Base-by-base conservation (phyloP, 1,140 invertebrate genomes). In the Ruditapes philippinarum region DNA sequence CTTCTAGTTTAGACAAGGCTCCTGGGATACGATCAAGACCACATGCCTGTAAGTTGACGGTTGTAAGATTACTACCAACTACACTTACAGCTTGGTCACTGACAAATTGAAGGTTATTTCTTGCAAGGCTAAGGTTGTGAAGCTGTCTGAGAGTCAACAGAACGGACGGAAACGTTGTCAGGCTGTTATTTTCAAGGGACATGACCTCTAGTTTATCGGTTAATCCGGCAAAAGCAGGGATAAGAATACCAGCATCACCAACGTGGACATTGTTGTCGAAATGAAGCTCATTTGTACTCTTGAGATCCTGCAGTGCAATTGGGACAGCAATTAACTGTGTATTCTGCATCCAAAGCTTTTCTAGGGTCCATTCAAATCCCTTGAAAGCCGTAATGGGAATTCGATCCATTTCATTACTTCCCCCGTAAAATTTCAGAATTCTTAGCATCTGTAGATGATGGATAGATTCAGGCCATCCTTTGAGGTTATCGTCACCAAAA, bases 141-240 rank as follows among this genome's bases (percentile, higher is more conserved):
- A 88, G 40, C 11, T 60, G 33, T 0, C 0, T 11, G 19, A 88
- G 74, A 14, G 86, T 88, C 19, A 57, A 11, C n/a, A 88, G 51
- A 36, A 88, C 78, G 9, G 76, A 33, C 25, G 86, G 86, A n/a
- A 88, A 80, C 7, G 76, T 81, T 0, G 86, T 79, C 0, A 88
- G 62, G 19, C 85, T 31, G 36, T 88, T 81, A 31, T 88, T 88
- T 88, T 88, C 86, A 2, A 88, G 31, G 12, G 76, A 28, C 45
- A 88, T 25, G 68, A 42, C 73, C 36, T 80, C 19, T 33, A 88
- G 33, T 22, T 4, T 81, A 0, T 36, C 54, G 0, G 40, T 73
- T 2, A 88, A 28, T 36, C 85, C 86, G 22, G 86, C 86, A 54
- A 88, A 88, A 19, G 86, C 86, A 25, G 86, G 86, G 40, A 70